Conservation (phyloP, 2,113 vertebrate species). For the Ivindomyrus marchei region DNA sequence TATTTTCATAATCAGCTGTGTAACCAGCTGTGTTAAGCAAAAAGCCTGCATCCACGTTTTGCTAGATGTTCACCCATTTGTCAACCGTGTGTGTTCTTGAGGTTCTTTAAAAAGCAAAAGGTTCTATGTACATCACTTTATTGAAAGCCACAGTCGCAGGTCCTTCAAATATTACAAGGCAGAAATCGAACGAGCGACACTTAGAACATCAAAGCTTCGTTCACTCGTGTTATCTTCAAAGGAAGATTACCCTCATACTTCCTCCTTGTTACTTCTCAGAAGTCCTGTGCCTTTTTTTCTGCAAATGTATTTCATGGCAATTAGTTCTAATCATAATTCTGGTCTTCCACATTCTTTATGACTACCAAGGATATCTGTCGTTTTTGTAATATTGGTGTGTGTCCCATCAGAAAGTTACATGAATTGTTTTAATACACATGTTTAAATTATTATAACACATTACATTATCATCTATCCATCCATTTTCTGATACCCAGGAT, state of each 20-base stretch:
- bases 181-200: constrained; percentile 38
- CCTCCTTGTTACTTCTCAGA: constrained; percentile 21
- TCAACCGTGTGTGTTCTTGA: constrained; percentile 8
- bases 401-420: neutral
- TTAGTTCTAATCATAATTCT: constrained; percentile 49
- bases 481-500: neutral
- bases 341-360: constrained; percentile 24
- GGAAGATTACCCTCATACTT: constrained; percentile 35
- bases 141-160: constrained; percentile 35
- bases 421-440: neutral
- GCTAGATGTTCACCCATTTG: neutral
- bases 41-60: neutral
- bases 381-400: neutral
- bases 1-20: neutral
- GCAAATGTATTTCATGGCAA: constrained; percentile 53
- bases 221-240: constrained; percentile 46
- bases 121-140: constrained; percentile 37
- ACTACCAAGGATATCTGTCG: constrained; percentile 16
- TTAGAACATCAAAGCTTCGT: constrained; percentile 53
- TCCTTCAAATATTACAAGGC: constrained; percentile 32
- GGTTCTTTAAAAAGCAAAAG: constrained; percentile 27
- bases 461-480: neutral
- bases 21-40: neutral
- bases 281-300: constrained; percentile 35
- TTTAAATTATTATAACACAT: neutral